Percentiles rank a stretch among this genome's conserved stretches.
Conservation (phyloP, 2,113 vertebrate genomes). For the Dunckerocampus dactyliophorus region DNA sequence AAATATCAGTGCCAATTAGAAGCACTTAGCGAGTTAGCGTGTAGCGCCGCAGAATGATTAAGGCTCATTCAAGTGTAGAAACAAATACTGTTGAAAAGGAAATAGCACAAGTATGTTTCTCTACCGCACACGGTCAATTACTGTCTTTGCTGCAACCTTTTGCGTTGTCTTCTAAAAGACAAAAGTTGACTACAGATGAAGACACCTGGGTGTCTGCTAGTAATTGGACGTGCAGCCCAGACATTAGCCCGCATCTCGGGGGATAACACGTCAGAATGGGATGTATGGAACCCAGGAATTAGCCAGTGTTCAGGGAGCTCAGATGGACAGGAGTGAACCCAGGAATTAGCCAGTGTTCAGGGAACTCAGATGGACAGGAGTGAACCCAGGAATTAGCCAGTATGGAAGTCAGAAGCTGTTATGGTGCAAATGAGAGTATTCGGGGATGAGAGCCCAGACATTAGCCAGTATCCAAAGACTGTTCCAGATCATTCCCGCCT, state of each 20-base stretch:
- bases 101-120: no score
- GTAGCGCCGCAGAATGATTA: not conserved
- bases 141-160: no score
- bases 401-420: not conserved
- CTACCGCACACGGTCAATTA: no score
- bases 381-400: not conserved
- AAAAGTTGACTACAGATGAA: no score
- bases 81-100: no score
- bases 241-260: not conserved
- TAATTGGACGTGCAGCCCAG: not conserved
- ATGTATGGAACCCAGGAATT: no score
- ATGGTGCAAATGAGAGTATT: no score
- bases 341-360: not conserved
- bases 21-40: not conserved
- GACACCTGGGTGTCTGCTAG: no score
- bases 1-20: slow-evolving; percentile 33
- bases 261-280: not conserved
- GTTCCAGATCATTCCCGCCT: no score
- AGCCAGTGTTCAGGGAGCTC: no score
- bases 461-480: slow-evolving; percentile 2
- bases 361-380: not conserved
- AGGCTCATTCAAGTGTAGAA: not conserved
- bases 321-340: no score
- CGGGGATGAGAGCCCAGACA: not conserved
- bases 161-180: no score